Evolutionary conservation across 2,797 vertebrate species (phyloP).

Genomic region (Chelonia mydas): DNA sequence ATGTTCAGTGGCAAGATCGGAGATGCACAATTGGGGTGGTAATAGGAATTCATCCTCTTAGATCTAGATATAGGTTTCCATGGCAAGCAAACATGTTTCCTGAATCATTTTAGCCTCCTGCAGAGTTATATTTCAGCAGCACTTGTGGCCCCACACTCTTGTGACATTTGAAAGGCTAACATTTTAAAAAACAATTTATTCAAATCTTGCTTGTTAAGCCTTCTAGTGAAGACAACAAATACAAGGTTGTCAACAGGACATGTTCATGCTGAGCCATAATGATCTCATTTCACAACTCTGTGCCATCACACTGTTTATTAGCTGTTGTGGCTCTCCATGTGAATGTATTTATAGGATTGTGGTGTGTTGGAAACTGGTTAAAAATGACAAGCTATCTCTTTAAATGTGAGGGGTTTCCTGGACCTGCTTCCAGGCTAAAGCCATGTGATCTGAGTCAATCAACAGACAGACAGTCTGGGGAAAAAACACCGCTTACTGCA

Average conservation of each 20-base stretch:
- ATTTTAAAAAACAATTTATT: background rate
- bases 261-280: too few relatives aligned
- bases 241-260: too few relatives aligned
- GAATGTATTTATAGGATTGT: background rate
- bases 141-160: background rate
- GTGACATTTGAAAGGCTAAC: background rate
- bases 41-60: background rate
- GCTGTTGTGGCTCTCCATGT: too few relatives aligned
- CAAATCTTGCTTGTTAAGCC: background rate
- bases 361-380: background rate
- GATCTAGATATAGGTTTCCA: background rate
- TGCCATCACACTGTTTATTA: background rate
- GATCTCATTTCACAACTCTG: background rate
- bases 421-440: background rate
- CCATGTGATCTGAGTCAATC: background rate
- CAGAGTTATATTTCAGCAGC: background rate
- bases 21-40: fast-evolving
- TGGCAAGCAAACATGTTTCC: background rate
- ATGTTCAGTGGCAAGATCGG: background rate
- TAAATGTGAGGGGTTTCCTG: background rate
- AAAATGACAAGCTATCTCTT: background rate
- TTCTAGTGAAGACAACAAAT: background rate
- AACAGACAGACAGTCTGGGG: background rate
- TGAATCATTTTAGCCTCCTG: background rate
- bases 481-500: background rate